These are phyloP conservation scores for Parambassis ranga DNA, from an alignment of 2,797 vertebrate genomes.

Conservation along the genomic window DNA sequence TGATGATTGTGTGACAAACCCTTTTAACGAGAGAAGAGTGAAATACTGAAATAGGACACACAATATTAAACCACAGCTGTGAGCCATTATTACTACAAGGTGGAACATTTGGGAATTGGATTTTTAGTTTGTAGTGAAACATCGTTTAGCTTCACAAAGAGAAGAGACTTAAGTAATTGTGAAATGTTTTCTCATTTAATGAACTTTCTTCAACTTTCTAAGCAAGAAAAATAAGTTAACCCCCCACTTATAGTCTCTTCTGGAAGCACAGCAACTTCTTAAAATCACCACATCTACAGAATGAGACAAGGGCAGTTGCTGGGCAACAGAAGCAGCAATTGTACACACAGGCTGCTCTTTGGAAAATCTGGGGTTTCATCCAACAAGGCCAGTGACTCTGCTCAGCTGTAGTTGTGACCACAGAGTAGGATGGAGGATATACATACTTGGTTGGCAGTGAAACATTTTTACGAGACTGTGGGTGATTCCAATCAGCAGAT, in stretches of 20 bases:
- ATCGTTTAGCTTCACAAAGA: background rate
- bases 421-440: constrained; percentile 21
- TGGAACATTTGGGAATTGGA: background rate
- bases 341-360: constrained; percentile 33
- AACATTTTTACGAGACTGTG: constrained; percentile 8
- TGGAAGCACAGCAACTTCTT: constrained; percentile 2
- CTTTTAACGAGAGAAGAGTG: too few species aligned
- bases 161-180: background rate
- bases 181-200: background rate
- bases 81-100: background rate
- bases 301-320: constrained; percentile 54
- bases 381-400: constrained; percentile 41
- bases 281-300: constrained; percentile 12
- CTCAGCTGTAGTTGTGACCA: constrained; percentile 49
- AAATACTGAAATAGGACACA: background rate
- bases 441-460: constrained; percentile 2
- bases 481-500: constrained; percentile 9
- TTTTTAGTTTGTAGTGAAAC: background rate
- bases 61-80: background rate
- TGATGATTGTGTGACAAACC: too few species aligned
- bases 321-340: constrained; percentile 56
- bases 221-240: constrained; percentile 6
- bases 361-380: constrained; percentile 46
- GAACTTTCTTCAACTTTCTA: background rate
- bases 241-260: background rate